Base-by-base conservation (phyloP, 2,797 vertebrate species). In the Urocyon cinereoargenteus region DNA sequence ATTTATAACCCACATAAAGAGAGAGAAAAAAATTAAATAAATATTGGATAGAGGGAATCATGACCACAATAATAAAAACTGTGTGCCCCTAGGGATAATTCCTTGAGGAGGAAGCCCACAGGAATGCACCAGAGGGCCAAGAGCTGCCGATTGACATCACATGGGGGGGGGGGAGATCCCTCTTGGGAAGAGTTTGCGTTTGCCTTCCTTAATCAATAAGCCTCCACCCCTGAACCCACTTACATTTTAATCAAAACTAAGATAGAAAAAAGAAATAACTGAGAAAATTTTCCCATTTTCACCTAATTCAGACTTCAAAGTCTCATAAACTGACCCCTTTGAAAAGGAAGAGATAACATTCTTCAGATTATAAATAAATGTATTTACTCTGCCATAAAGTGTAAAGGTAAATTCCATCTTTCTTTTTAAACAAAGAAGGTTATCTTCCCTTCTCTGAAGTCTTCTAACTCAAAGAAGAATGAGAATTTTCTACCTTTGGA, bases 111-210 rank as follows among this genome's bases (percentile, higher is more conserved):
- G 36, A 22, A 98, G 97, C 87, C 36, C 86, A 5, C 10, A 92
- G 14, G 82, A 83, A 94, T 81, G 91, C 85, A 96, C 31, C 96
- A 14, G 21, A 81, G 77, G 36, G 55, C 57, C 91, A 49, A 3
- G 53, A 85, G 49, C 93, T 94, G 90, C 62, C 68, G 73, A 51
- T 1, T 88, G 77, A 64, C 61, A 45, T 61, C 86, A 92, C 49
- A 91, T 40, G 91, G 1, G 28, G 2, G 21, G n/a, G 75, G 21
- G 62, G 1, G 36, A 2, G 18, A 89, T 79, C 45, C 19, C 77
- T 95, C 86, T 94, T 22, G 3, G 24, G 18, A 68, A 72, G 95
- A 92, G 62, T 96, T 95, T 97, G 93, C 78, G 98, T 98, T 92
- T 62, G 55, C 86, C 34, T 90, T 55, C 15, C 53, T 77, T 28